These are phyloP conservation scores for Macrosteles quadrilineatus DNA, from an alignment of 1,140 invertebrate species.

Conservation along the genomic window DNA sequence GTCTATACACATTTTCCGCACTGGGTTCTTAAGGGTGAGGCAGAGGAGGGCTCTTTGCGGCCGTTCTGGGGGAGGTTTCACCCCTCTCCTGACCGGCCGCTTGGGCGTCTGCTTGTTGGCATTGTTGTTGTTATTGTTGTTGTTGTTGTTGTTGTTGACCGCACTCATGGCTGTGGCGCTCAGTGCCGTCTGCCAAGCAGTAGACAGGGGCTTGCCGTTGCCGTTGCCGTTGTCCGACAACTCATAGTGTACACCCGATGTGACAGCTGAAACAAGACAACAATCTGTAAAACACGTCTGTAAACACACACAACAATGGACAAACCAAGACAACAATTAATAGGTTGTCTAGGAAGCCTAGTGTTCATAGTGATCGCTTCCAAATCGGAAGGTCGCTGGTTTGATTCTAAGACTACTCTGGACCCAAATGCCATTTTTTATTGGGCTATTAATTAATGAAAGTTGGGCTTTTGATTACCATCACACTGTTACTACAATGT, in stretches of 20 bases:
- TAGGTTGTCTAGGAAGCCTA: too few relatives aligned
- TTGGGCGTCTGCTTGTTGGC: conserved; percentile 54
- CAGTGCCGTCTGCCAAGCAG: conserved; percentile 32
- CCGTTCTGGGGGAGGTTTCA: conserved; percentile 84
- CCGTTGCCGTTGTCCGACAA: neutral
- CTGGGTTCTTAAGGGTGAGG: conserved; percentile 88
- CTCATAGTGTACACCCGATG: conserved; percentile 13
- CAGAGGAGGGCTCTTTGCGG: conserved; percentile 91
- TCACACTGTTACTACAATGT: too few relatives aligned
- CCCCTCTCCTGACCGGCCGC: conserved; percentile 67
- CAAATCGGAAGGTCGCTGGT: too few relatives aligned
- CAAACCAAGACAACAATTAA: too few relatives aligned
- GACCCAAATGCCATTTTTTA: too few relatives aligned
- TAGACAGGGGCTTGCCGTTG: conserved; percentile 24
- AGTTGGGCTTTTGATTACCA: too few relatives aligned
- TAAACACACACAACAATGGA: too few relatives aligned
- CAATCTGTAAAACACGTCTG: too few relatives aligned
- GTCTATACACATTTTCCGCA: conserved; percentile 93
- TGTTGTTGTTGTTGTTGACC: conserved; percentile 22
- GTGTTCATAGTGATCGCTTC: too few relatives aligned
- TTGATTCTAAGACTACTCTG: too few relatives aligned
- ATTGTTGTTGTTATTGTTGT: conserved; percentile 38
- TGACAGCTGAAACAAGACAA: conserved; percentile 23
- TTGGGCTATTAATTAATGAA: too few relatives aligned
- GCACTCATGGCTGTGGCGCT: conserved; percentile 36